These are phyloP conservation scores for Papilio machaon DNA, from an alignment of 1,140 invertebrate genomes.

Conservation along the genomic window DNA sequence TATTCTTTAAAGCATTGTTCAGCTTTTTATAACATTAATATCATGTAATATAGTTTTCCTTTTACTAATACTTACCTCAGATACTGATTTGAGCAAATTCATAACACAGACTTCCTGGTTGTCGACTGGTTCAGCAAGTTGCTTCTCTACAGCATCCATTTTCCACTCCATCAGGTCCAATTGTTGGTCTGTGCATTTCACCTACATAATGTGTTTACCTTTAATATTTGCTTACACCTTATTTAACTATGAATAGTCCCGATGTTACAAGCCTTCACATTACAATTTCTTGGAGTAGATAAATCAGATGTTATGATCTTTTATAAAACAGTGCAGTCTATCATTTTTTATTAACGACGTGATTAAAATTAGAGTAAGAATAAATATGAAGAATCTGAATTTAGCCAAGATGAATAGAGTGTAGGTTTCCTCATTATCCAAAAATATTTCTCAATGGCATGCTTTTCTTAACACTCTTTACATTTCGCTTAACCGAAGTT, in stretches of 20 bases:
- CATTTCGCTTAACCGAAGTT: conserved; percentile 7
- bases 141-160: conserved; percentile 75
- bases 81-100: conserved; percentile 78
- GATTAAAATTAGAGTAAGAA: not conserved
- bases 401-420: not conserved
- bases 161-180: conserved; percentile 80
- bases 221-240: conserved; percentile 13
- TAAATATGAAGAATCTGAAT: not conserved
- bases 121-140: conserved; percentile 66
- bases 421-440: not conserved
- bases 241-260: conserved; percentile 24
- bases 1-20: not conserved
- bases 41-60: not conserved
- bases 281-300: not conserved
- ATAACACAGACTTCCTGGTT: conserved; percentile 75
- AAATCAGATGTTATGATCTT: not conserved
- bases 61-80: conserved; percentile 65
- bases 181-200: conserved; percentile 74
- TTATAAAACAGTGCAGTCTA: not conserved
- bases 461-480: not conserved
- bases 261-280: not conserved
- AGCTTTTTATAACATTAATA: not conserved
- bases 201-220: conserved; percentile 47
- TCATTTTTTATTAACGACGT: not conserved
- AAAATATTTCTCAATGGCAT: conserved; percentile 7